Base-by-base conservation (phyloP, 1,140 invertebrate genomes). In the Chionoecetes opilio region DNA sequence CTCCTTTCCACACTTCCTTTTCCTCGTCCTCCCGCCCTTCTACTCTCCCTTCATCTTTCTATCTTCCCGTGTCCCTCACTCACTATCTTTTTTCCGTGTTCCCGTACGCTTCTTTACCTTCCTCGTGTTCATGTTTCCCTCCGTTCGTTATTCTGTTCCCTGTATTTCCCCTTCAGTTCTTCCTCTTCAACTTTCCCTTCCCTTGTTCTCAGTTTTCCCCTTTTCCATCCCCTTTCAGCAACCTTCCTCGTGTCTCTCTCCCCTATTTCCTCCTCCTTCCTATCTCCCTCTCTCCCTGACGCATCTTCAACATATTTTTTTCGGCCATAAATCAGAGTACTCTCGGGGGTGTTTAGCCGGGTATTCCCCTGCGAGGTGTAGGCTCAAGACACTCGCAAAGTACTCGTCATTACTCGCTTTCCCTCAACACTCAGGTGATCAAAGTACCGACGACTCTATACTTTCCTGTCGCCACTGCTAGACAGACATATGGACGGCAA, bases 301-400 rank as follows among this genome's bases (percentile, higher is more conserved):
- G 63, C 63, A 26, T 75, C 63, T 75, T 75, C 63, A 75, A 75
- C n/a, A n/a, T 21, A 5, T 75, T 75, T 75, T 75, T 75, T 75
- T 75, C 63, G 63, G 63, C 21, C 63, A 75, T 75, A 75, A 75
- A 75, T 75, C 63, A 75, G 63, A 75, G 63, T 75, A 75, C 63
- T 75, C 63, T 75, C 63, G 63, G 87, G 87, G 37, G 87, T 89
- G 87, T 37, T 89, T 89, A 89, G 87, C 34, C 26, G 87, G 1
- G 87, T 89, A 89, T 41, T 38, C 37, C 87, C 37, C n/a, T 8
- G 87, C 41, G 41, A 89, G n/a, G 87, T 87, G 85, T 75, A n/a
- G 63, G 63, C 63, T 75, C 21, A n/a, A 75, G 63, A 75, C 63
- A 75, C 21, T n/a, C 1, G 63, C 63, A 21, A 75, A 75, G 63